These are phyloP conservation scores for Pterobdella sp. DNA, from an alignment of 2,888 invertebrate species.

Conservation along the genomic window DNA sequence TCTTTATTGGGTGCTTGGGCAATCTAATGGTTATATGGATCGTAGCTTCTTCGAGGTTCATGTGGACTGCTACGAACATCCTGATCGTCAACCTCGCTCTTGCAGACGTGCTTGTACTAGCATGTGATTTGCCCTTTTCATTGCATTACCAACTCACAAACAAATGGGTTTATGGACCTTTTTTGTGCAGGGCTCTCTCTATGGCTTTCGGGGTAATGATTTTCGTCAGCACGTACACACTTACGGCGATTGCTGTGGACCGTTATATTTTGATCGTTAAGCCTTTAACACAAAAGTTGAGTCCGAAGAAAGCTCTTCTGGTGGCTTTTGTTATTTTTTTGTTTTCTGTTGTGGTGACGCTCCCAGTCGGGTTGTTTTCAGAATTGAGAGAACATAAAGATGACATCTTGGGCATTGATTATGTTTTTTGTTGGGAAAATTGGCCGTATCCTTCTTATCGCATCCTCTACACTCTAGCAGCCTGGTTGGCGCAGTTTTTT, in stretches of 20 bases:
- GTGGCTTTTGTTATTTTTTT: constrained; percentile 42
- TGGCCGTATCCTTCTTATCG: constrained; percentile 42
- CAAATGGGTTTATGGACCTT: constrained; percentile 46
- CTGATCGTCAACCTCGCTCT: constrained; percentile 48
- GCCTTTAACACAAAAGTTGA: constrained; percentile 44
- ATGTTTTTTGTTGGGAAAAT: constrained; percentile 42
- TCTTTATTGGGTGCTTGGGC: constrained; percentile 45
- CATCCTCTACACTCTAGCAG: constrained; percentile 42
- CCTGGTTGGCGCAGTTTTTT: constrained; percentile 45
- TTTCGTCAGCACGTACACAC: constrained; percentile 46
- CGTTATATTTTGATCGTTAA: constrained; percentile 47
- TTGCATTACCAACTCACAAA: constrained; percentile 48
- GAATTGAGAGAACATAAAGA: constrained; percentile 38
- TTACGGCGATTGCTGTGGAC: constrained; percentile 49
- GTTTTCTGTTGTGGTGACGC: constrained; percentile 42
- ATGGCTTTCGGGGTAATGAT: constrained; percentile 46
- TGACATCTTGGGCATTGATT: constrained; percentile 40
- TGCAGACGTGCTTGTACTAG: constrained; percentile 47
- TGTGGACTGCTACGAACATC: constrained; percentile 49
- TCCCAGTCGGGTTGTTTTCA: constrained; percentile 59
- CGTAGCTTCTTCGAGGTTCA: constrained; percentile 42
- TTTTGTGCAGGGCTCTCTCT: constrained; percentile 46
- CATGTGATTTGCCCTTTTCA: constrained; percentile 48
- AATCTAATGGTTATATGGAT: constrained; percentile 46
- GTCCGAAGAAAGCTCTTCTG: constrained; percentile 41